Evolutionary conservation across 2,113 vertebrate genomes (phyloP), one percentile per base, ranked within the genome.

Genomic region (Melanostigma gelatinosum): DNA sequence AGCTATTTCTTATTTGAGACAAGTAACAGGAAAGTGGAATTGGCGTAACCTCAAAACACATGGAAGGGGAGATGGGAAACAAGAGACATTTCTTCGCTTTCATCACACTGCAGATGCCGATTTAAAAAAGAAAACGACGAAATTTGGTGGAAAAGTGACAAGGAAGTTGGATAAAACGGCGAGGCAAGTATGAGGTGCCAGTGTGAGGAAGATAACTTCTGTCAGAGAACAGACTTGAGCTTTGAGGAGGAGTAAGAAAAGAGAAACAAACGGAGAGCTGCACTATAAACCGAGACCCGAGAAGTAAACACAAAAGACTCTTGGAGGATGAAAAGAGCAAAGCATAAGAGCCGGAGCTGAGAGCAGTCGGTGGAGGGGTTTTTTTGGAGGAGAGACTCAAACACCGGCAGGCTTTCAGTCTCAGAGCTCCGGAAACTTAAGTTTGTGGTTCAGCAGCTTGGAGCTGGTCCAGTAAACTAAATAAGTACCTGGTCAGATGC

Each of bases 291-390:
- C 2, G 24, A 75, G 50, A 72, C 55, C 55, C 57, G 46, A 63
- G 38, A 61, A 46, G 2, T 6, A 13, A 83, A 84, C 69, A 77
- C 65, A 67, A 75, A 67, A 80, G 67, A 85, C 58, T 38, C 58
- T 73, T 36, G 20, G 50, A 75, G 63, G 58, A 85, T 85, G 55
- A 82, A 85, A 79, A 64, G 48, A 71, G 71, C 34, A 70, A 57
- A 76, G 67, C 80, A 73, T 7, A 60, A 58, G 69, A 85, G 69
- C 36, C 34, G 38, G 62, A 82, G 70, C 48, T 60, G 54, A 83
- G 61, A 72, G 77, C 55, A 70, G 79, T 68, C n/a, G 66, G 75
- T 61, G 32, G 60, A 42, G 20, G 27, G 61, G n/a, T 57, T 63
- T 77, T 32, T 79, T 27, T 52, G 71, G 66, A 79, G 77, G 67